These are phyloP conservation scores for Oikopleura dioica DNA, from an alignment of 23 tunicate genomes.

Conservation along the genomic window DNA sequence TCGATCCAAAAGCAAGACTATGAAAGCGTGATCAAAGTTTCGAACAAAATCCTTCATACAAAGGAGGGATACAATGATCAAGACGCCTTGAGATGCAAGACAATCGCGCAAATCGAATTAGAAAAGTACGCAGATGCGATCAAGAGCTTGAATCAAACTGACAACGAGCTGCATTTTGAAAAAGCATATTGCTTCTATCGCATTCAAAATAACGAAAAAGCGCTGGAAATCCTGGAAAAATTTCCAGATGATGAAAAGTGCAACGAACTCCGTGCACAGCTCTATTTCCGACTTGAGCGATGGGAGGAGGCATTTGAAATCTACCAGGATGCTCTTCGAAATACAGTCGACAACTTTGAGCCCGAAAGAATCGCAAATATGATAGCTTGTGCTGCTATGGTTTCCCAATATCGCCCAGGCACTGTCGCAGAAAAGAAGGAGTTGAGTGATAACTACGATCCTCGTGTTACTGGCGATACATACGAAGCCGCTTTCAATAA, in stretches of 20 bases:
- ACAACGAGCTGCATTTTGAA: neutral
- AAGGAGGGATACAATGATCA: neutral
- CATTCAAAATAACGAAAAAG: neutral
- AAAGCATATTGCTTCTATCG: neutral
- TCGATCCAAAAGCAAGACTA: neutral
- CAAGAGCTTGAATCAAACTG: neutral
- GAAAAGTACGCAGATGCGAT: neutral
- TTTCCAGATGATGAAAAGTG: neutral
- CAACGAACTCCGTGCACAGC: neutral
- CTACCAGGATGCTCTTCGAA: neutral
- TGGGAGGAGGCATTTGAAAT: neutral
- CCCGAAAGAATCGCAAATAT: slow-evolving; percentile 4
- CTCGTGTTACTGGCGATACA: neutral
- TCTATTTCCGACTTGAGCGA: slow-evolving; percentile 14
- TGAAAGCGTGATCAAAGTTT: neutral
- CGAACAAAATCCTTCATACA: neutral
- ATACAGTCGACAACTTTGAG: slow-evolving; percentile 3
- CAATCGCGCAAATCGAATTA: neutral
- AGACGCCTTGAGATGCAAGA: neutral
- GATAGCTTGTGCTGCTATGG: slow-evolving; percentile 10
- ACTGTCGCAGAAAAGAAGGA: neutral
- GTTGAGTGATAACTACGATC: neutral
- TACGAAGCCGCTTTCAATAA: slow-evolving; percentile 6
- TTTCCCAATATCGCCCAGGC: neutral
- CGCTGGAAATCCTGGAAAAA: neutral